Evolutionary conservation across 2,797 vertebrate species (phyloP).

Genomic region (Anolis apletophallus): DNA sequence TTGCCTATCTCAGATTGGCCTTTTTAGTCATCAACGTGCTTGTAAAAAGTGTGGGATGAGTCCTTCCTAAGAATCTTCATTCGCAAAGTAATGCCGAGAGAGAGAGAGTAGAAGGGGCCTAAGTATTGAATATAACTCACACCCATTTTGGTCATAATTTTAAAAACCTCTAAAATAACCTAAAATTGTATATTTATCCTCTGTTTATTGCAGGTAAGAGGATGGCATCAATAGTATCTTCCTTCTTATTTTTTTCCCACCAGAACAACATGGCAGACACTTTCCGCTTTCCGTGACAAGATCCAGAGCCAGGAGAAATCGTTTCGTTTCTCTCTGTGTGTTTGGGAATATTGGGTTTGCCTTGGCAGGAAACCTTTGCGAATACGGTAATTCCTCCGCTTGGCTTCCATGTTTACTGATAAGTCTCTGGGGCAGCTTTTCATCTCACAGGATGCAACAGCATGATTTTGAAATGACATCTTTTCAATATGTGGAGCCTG

Average conservation of each 20-base stretch:
- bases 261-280: background rate
- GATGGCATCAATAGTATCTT: background rate
- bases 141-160: background rate
- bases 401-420: constrained; percentile 29
- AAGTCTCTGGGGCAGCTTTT: constrained; percentile 33
- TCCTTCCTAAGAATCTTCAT: too few relatives aligned
- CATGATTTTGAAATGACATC: constrained; percentile 13
- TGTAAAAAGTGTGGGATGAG: too few relatives aligned
- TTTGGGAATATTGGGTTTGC: constrained; percentile 46
- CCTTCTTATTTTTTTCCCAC: background rate
- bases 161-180: constrained; percentile 1
- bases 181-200: background rate
- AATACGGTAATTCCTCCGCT: constrained; percentile 41
- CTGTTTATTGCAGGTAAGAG: background rate
- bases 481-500: background rate
- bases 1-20: too few relatives aligned
- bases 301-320: constrained; percentile 3
- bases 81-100: too few relatives aligned
- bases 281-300: constrained; percentile 8
- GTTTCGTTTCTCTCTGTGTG: constrained; percentile 39
- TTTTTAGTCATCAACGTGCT: too few relatives aligned
- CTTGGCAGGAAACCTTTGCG: constrained; percentile 57
- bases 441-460: constrained; percentile 46
- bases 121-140: background rate
- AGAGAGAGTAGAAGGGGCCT: background rate